phyloP scores from a whole-genome alignment of 2,888 invertebrate species.

The Taphrorychus bicolor region DNA sequence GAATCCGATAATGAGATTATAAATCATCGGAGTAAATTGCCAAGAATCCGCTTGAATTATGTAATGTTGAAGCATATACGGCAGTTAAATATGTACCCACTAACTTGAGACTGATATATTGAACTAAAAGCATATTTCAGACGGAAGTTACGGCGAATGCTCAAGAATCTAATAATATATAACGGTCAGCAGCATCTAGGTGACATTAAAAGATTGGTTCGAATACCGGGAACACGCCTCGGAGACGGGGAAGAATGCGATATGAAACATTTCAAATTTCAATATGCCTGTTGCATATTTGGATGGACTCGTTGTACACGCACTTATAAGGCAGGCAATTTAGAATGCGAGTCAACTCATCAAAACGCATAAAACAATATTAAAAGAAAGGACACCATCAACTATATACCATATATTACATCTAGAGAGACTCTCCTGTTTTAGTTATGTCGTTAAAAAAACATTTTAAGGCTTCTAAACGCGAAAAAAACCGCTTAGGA shows the following conservation, averaged over 20 bases:
- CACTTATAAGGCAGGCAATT: too few relatives aligned
- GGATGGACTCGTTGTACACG: too few relatives aligned
- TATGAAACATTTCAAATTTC: slow-evolving; percentile 19
- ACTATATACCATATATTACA: too few relatives aligned
- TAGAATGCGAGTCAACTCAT: too few relatives aligned
- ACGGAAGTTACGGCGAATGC: slow-evolving; percentile 3
- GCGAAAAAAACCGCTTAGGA: too few relatives aligned
- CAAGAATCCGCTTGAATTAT: neutral
- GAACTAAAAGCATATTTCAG: neutral
- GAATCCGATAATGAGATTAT: neutral
- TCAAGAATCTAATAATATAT: slow-evolving; percentile 10
- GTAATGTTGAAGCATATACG: neutral
- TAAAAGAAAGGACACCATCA: too few relatives aligned
- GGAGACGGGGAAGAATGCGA: neutral
- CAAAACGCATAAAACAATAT: too few relatives aligned
- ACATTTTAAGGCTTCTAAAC: too few relatives aligned
- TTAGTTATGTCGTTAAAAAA: too few relatives aligned
- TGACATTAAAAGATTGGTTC: slow-evolving; percentile 15
- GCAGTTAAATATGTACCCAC: neutral
- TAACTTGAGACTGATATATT: slow-evolving; percentile 1
- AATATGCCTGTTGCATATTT: neutral
- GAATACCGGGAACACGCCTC: slow-evolving; percentile 13
- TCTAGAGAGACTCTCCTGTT: too few relatives aligned
- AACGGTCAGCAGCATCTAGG: slow-evolving; percentile 4
- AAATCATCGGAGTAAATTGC: neutral